Evolutionary conservation across 2,888 invertebrate genomes (phyloP).

Genomic region (Lapara coniferarum): DNA sequence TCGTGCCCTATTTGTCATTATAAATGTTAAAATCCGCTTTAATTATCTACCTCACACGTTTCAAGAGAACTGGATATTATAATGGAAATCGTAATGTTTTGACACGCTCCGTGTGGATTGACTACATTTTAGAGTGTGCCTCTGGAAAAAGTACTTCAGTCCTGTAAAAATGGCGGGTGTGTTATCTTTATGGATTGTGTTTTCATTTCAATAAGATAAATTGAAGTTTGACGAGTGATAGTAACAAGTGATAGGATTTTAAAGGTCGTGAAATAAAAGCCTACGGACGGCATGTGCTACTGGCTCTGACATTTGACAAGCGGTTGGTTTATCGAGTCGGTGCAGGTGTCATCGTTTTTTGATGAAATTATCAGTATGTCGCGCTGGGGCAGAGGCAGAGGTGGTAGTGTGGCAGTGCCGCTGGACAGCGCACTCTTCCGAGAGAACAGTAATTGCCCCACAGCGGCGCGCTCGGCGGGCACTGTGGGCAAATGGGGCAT

Average conservation of each 20-base stretch:
- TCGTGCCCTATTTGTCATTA: conserved; percentile 77
- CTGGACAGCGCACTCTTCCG: conserved; percentile 86
- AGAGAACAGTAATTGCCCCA: conserved; percentile 93
- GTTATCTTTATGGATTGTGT: conserved; percentile 81
- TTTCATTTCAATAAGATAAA: conserved; percentile 73
- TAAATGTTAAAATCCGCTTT: conserved; percentile 59
- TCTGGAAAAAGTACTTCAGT: conserved; percentile 72
- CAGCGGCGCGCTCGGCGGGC: conserved; percentile 94
- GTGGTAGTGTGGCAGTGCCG: conserved; percentile 85
- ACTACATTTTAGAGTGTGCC: conserved; percentile 60
- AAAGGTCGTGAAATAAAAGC: conserved; percentile 43
- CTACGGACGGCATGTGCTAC: conserved; percentile 60
- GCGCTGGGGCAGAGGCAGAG: conserved; percentile 85
- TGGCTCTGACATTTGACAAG: conserved; percentile 66
- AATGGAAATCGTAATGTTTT: conserved; percentile 55
- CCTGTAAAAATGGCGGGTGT: conserved; percentile 83
- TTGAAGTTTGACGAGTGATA: conserved; percentile 54
- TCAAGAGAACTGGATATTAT: conserved; percentile 64
- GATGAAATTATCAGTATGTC: conserved; percentile 84
- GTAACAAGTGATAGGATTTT: conserved; percentile 42
- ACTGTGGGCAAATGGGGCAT: conserved; percentile 97
- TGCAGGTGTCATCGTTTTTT: conserved; percentile 76
- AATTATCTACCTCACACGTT: conserved; percentile 72
- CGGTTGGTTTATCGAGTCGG: conserved; percentile 63
- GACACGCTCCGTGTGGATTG: conserved; percentile 45